Evolutionary conservation across 2,113 vertebrate species (phyloP).

Genomic region (Rhipidura dahli): DNA sequence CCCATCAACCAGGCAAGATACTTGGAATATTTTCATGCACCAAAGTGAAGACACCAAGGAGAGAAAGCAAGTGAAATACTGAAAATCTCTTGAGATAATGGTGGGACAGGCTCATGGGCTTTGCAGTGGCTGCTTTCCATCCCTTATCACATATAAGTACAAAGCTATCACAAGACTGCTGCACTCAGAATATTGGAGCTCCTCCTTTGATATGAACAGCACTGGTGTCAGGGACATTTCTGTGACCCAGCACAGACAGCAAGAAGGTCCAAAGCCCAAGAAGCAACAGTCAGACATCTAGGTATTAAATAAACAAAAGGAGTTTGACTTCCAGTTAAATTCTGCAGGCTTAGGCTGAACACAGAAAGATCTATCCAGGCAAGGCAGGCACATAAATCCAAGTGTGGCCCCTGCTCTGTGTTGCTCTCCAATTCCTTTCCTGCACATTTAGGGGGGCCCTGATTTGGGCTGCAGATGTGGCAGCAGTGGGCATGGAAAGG

Average conservation of each 20-base stretch:
- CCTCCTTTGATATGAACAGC: neutral
- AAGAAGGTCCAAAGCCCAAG: neutral
- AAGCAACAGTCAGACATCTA: neutral
- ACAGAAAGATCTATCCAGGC: neutral
- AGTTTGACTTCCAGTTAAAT: neutral
- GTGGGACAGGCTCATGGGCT: neutral
- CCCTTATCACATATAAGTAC: fast-evolving
- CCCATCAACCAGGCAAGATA: neutral
- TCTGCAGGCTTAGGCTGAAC: neutral
- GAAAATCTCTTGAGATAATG: neutral
- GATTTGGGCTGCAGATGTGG: neutral
- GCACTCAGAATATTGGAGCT: neutral
- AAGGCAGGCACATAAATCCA: neutral
- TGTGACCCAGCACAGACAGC: neutral
- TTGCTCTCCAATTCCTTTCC: neutral
- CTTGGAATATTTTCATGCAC: neutral
- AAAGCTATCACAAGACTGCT: neutral
- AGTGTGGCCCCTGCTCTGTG: neutral
- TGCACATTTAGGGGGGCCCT: neutral
- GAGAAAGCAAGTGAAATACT: neutral
- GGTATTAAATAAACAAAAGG: neutral
- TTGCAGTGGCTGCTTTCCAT: neutral
- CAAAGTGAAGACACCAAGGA: neutral
- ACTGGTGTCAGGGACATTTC: neutral
- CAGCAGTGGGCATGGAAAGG: neutral